Base-by-base conservation (phyloP, 1,140 invertebrate species). In the Andrena cerasifolii region DNA sequence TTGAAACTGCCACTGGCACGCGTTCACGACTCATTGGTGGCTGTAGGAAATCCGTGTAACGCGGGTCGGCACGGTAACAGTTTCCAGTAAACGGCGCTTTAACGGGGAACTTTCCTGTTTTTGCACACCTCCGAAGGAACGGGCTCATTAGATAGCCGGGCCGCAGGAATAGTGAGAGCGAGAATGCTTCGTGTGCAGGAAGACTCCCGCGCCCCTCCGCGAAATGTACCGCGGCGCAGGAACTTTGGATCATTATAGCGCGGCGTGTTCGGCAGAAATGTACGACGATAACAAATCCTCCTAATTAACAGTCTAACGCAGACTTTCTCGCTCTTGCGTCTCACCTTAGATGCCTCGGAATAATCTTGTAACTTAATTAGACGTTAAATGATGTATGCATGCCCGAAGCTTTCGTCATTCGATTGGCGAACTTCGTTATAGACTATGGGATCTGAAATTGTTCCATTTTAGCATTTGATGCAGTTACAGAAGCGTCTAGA, bases 151-250 rank as follows among this genome's bases (percentile, higher is more conserved):
- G 66, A 45, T 49, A 65, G 72, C 53, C 65, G 24, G 45, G 28
- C 71, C 56, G 53, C 61, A 26, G 80, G 68, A 78, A 83, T 78
- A 78, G 80, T 72, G 81, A 82, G 80, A 82, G 80, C 62, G 45
- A 71, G 51, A 62, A 67, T 78, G 61, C 65, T 67, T 73, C 36
- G 36, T 26, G 21, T 12, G 63, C 53, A 33, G 74, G 66, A 82
- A 83, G 65, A 76, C 28, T 43, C 47, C 36, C 24, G 51, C 36
- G 18, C 43, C 31, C 43, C 24, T 7, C 3, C 10, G 4, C 49
- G 49, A 73, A 53, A 53, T 53, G 36, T 67, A 67, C 33, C 49
- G 16, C 45, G 18, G 16, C 1, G 43, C 59, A 53, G 21, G 47
- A 53, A 63, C 24, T 56, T 56, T 40, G 62, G 62, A 18, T 75